phyloP scores from a whole-genome alignment of 2,113 vertebrate genomes.

The Corapipo altera region DNA sequence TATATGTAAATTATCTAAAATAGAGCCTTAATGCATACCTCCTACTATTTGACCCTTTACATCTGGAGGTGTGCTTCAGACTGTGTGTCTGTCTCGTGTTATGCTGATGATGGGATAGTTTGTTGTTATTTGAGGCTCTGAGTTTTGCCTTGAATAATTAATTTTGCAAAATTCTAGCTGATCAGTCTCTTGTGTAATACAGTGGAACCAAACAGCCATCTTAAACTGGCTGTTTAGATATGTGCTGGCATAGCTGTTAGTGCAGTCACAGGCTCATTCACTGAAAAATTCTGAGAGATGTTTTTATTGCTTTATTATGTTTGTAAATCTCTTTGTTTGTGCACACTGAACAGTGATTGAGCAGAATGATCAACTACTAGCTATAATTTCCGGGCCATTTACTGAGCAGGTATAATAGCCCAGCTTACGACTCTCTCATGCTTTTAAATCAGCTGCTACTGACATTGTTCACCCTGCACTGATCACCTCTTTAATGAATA shows the following conservation, averaged over 20 bases:
- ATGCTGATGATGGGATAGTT: not conserved
- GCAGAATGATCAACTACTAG: not conserved
- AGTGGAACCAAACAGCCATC: slow-evolving; percentile 51
- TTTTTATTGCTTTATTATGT: slow-evolving; percentile 53
- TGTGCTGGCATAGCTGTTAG: slow-evolving; percentile 1
- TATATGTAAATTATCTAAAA: not conserved
- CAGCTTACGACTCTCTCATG: not conserved
- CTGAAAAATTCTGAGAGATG: slow-evolving; percentile 21
- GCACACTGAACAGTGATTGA: slow-evolving; percentile 17
- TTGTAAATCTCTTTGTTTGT: slow-evolving; percentile 57
- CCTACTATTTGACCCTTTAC: not conserved
- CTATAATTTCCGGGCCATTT: not conserved
- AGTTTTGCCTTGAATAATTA: slow-evolving; percentile 15
- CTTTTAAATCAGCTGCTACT: slow-evolving; percentile 20
- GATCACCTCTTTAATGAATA: slow-evolving; percentile 19
- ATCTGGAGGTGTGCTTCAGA: not conserved
- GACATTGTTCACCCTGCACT: slow-evolving; percentile 12
- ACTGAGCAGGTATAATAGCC: not conserved
- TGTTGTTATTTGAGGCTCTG: not conserved
- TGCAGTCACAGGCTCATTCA: not conserved
- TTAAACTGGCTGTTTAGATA: slow-evolving; percentile 29
- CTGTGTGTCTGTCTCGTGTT: not conserved
- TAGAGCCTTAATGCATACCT: not conserved
- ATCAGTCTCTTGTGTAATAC: slow-evolving; percentile 33
- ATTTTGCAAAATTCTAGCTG: slow-evolving; percentile 45